Base-by-base conservation (phyloP, 1,140 invertebrate species). In the Mamestra configurata region DNA sequence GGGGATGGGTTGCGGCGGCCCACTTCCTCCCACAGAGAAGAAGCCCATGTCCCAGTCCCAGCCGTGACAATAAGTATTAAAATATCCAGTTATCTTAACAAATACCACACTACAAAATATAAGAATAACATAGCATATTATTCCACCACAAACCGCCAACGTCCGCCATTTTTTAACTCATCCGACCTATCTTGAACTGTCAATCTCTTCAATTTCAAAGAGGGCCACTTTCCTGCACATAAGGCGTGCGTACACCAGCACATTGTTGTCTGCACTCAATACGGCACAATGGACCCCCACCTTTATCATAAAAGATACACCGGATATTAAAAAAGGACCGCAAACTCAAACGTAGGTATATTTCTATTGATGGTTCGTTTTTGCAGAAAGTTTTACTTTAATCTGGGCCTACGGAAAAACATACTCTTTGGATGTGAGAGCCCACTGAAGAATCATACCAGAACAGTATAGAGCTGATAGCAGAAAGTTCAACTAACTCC, bases 221-320 rank as follows among this genome's bases (percentile, higher is more conserved):
- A 73, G 71, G 18, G 7, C 11, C 46, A 51, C 20, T 40, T 61
- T 46, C 55, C 24, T 24, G 15, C 18, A 61, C 18, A 75, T 53
- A 46, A 20, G 55, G 11, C 40, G 37, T 46, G 20, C 20, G 37
- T 37, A 61, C 72, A 53, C 31, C 8, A 49, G 15, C 24, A 51
- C 37, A 43, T 43, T 61, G 55, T 75, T 27, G 37, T 61, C 13
- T 59, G 72, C 40, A 73, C 71, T 61, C 72, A 75, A 75, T 75
- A 75, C 24, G 15, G 4, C 13, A 75, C 72, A 75, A 75, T 75
- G 72, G 27, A 71, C 15, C 20, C 22, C 40, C 55, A 75, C 72
- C 72, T 75, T 75, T 75, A 75, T 75, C 37, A 75, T 53, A 61
- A 61, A 75, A 75, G 53, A 75, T 75, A 61, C 55, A 75, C 72